Evolutionary conservation across 2,113 vertebrate genomes (phyloP).

Genomic region (Pygoscelis antarcticus): DNA sequence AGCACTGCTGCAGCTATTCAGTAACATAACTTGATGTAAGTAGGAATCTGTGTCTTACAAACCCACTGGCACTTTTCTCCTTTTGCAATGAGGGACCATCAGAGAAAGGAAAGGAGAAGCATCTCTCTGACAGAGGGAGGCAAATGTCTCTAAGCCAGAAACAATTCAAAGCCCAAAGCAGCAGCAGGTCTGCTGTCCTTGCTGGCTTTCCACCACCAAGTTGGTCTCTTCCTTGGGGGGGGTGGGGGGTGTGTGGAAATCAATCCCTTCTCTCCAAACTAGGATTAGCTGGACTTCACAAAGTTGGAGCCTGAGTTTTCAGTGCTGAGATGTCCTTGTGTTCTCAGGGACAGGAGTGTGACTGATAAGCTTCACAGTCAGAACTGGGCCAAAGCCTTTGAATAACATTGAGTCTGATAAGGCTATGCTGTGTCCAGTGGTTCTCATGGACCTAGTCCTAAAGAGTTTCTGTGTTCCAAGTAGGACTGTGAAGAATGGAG

Average conservation of each 20-base stretch:
- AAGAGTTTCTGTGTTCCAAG: neutral
- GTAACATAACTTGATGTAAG: neutral
- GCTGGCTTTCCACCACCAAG: neutral
- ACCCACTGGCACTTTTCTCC: neutral
- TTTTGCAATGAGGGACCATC: neutral
- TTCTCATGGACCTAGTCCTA: neutral
- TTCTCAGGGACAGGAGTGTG: neutral
- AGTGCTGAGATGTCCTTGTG: neutral
- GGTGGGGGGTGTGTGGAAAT: neutral
- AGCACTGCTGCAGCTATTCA: conserved; percentile 28
- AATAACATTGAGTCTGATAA: neutral
- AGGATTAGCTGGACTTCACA: neutral
- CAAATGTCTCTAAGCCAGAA: neutral
- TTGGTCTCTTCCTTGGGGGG: neutral
- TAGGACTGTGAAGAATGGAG: neutral
- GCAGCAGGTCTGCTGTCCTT: neutral
- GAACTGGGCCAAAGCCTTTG: neutral
- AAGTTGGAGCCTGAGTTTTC: neutral
- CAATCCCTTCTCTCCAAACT: neutral
- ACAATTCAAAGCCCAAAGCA: neutral
- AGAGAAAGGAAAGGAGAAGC: neutral
- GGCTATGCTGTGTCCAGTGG: neutral
- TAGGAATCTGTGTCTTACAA: neutral
- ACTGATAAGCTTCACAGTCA: neutral
- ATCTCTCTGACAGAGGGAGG: neutral